Evolutionary conservation across 2,797 vertebrate genomes (phyloP).

Genomic region (Amblyraja radiata): DNA sequence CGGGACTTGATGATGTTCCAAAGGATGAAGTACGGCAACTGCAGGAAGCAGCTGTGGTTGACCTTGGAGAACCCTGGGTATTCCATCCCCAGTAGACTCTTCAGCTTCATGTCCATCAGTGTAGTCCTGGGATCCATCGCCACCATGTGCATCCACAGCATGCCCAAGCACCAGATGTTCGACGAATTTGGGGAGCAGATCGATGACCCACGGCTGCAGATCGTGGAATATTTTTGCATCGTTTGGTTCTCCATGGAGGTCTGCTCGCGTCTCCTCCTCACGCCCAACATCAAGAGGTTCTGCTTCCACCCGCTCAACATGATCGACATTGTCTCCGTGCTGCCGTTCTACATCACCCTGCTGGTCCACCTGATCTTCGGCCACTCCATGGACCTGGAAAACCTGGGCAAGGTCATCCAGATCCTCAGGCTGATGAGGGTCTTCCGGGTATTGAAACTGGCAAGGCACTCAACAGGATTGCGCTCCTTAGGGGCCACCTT

Average conservation of each 20-base stretch:
- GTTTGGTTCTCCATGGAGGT: conserved; percentile 98
- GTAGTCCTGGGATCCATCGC: conserved; percentile 86
- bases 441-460: conserved; percentile 90
- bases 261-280: conserved; percentile 78
- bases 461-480: conserved; percentile 88
- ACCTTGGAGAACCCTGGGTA: conserved; percentile 96
- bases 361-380: conserved; percentile 70
- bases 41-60: conserved; percentile 84
- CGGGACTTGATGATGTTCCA: conserved; percentile 82
- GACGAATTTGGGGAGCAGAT: conserved; percentile 61
- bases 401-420: conserved; percentile 83
- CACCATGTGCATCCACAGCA: conserved; percentile 92
- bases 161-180: conserved; percentile 79
- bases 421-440: conserved; percentile 90
- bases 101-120: conserved; percentile 84
- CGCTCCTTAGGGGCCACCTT: conserved; percentile 88
- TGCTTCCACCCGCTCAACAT: conserved; percentile 86
- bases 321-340: conserved; percentile 84
- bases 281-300: conserved; percentile 81
- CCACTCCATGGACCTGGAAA: conserved; percentile 67
- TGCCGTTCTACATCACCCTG: conserved; percentile 88
- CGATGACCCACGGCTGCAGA: conserved; percentile 72
- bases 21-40: conserved; percentile 69
- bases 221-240: conserved; percentile 85
- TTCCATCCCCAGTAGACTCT: conserved; percentile 92